These are phyloP conservation scores for Blastobasis lacticolella DNA, from an alignment of 2,888 invertebrate species.

Conservation along the genomic window DNA sequence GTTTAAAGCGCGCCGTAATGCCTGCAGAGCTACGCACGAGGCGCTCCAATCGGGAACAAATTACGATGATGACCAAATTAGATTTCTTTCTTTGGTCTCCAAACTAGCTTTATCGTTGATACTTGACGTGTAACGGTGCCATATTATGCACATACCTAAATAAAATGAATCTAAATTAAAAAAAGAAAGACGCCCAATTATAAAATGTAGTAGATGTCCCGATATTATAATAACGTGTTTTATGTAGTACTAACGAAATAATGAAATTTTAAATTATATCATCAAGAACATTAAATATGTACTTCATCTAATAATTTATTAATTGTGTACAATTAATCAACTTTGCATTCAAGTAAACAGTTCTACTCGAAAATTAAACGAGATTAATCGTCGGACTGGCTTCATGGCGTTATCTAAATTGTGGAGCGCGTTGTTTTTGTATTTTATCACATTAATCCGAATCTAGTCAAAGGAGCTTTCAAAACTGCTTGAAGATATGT, in stretches of 20 bases:
- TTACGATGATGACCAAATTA: constrained; percentile 16
- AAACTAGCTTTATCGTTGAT: constrained; percentile 19
- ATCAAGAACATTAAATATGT: too few relatives aligned
- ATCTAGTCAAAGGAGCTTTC: constrained; percentile 55
- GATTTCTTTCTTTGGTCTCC: constrained; percentile 40
- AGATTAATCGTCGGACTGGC: too few relatives aligned
- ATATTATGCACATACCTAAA: constrained; percentile 23
- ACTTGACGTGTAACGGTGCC: constrained; percentile 15
- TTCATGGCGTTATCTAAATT: too few relatives aligned
- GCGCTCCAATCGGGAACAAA: constrained; percentile 27
- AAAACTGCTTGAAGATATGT: constrained; percentile 44
- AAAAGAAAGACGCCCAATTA: constrained; percentile 19
- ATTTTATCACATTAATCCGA: constrained; percentile 12
- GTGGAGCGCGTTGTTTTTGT: too few relatives aligned
- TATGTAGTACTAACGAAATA: not conserved
- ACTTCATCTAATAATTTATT: too few relatives aligned
- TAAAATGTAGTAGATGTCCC: not conserved
- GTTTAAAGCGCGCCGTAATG: constrained; percentile 9
- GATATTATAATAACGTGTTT: not conserved
- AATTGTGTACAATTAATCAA: too few relatives aligned
- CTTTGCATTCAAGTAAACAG: too few relatives aligned
- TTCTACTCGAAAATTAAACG: too few relatives aligned
- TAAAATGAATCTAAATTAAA: constrained; percentile 5
- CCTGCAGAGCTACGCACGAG: constrained; percentile 1
- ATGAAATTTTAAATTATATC: not conserved